Base-by-base conservation (phyloP, 2,888 invertebrate species). In the Mimumesa dahlbomi region DNA sequence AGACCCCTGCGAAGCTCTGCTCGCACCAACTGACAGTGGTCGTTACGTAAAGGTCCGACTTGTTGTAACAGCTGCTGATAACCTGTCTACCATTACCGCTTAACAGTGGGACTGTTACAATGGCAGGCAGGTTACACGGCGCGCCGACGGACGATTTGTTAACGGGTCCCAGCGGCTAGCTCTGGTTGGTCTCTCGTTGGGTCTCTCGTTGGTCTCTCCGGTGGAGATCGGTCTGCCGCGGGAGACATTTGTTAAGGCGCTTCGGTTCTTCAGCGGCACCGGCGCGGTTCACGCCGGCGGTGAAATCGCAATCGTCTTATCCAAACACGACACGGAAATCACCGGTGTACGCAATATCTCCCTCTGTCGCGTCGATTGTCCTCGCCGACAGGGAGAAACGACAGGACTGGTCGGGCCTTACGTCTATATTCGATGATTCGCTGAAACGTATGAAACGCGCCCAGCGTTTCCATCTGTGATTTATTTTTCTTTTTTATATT, bases 1-100 rank as follows among this genome's bases (percentile, higher is more conserved):
- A 73, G 70, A 77, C 75, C 63, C 74, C 77, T 61, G 75, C 66
- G 64, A 75, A 75, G 69, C 45, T 13, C n/a, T 31, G 46, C 56
- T 40, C 45, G 52, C 34, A 5, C 34, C 36, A 34, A 57, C 58
- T 52, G 75, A 73, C 65, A 62, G 38, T 49, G 73, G 31, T 74
- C 62, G 59, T 77, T 74, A 66, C 65, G 62, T 64, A 75, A 77
- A 68, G 65, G 57, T 59, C 49, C 53, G 45, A 14, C 31, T 46
- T 54, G 70, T 56, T 65, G 58, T 48, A 48, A 73, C 54, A 43
- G 62, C 53, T 22, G 59, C 65, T 66, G 68, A 72, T 72, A 75
- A 72, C 64, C 61, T 66, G 77, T 75, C 68, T 40, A 19, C 71
- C 57, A 68, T 77, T 67, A 62, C 54, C 63, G 43, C 42, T 74